Percentiles rank a stretch among this genome's conserved stretches.
Conservation (phyloP, 2,797 vertebrate genomes). For the Cossypha heuglini region DNA sequence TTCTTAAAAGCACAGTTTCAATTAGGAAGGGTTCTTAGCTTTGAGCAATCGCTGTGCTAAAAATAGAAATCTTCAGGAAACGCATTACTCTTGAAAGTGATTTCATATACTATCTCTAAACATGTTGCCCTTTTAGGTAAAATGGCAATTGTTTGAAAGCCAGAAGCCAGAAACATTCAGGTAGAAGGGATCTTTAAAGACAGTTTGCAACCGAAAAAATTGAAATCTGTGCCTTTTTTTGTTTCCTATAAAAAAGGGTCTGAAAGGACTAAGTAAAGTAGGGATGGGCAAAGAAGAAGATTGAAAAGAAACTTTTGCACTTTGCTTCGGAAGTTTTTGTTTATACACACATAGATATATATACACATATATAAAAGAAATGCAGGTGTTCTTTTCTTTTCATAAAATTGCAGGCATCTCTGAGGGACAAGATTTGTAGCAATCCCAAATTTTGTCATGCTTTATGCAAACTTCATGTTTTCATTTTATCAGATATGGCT, state of each 20-base stretch:
- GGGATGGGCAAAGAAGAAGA: not conserved
- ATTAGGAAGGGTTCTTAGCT: slow-evolving; percentile 53
- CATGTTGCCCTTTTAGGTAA: slow-evolving; percentile 19
- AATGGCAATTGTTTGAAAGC: slow-evolving; percentile 26
- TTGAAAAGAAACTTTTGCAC: not conserved
- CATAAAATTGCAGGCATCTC: not conserved
- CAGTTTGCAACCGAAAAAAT: not conserved
- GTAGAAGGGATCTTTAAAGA: not conserved
- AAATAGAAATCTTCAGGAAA: slow-evolving; percentile 37
- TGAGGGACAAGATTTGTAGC: not conserved
- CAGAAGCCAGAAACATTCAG: not conserved
- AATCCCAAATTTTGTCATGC: not conserved
- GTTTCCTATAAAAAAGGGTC: not conserved
- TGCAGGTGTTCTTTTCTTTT: not conserved
- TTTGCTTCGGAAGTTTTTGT: not conserved
- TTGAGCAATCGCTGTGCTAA: slow-evolving; percentile 19
- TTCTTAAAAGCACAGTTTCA: slow-evolving; percentile 52
- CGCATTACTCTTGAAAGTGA: not conserved
- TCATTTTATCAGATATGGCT: not conserved
- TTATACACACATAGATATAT: not conserved
- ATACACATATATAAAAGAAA: not conserved
- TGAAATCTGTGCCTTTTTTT: not conserved
- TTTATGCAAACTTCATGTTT: not conserved
- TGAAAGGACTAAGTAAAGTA: not conserved
- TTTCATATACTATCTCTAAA: slow-evolving; percentile 21